These are phyloP conservation scores for Drosophila anomelani DNA, from an alignment of 2,888 invertebrate species.

Conservation along the genomic window DNA sequence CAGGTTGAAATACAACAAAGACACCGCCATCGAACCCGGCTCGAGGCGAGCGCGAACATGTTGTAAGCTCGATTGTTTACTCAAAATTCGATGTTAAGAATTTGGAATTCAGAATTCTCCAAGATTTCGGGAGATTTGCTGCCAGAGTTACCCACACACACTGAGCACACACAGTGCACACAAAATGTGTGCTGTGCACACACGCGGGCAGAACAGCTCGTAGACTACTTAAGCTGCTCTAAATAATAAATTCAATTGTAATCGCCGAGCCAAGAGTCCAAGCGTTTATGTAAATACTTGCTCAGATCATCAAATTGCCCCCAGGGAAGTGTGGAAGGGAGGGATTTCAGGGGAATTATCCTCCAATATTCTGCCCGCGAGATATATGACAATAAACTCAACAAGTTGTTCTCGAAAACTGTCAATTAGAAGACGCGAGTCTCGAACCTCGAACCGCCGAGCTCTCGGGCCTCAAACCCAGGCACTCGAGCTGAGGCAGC, in stretches of 20 bases:
- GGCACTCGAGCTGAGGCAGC: constrained; percentile 35
- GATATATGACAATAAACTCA: constrained; percentile 55
- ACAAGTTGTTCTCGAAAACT: constrained; percentile 67
- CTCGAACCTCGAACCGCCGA: neutral
- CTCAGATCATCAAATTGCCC: constrained; percentile 30
- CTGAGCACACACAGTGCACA: neutral
- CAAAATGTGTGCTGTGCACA: neutral
- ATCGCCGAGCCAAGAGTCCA: constrained; percentile 26
- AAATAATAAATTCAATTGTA: constrained; percentile 60
- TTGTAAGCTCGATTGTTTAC: constrained; percentile 10
- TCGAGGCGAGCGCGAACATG: constrained; percentile 4
- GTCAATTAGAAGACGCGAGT: constrained; percentile 53
- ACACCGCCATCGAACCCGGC: neutral
- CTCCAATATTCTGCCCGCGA: constrained; percentile 25
- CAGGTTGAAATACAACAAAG: constrained; percentile 1
- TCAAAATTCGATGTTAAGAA: neutral
- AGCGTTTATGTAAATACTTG: constrained; percentile 49
- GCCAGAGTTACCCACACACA: neutral
- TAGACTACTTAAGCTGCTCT: constrained; percentile 49
- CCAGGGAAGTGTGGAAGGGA: no score
- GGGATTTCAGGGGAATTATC: constrained; percentile 11
- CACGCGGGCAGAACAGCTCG: neutral
- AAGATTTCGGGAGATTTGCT: neutral
- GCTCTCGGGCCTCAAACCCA: neutral
- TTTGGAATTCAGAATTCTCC: neutral